Conservation (phyloP, 1,140 invertebrate species). For the Neodiprion pinetum region DNA sequence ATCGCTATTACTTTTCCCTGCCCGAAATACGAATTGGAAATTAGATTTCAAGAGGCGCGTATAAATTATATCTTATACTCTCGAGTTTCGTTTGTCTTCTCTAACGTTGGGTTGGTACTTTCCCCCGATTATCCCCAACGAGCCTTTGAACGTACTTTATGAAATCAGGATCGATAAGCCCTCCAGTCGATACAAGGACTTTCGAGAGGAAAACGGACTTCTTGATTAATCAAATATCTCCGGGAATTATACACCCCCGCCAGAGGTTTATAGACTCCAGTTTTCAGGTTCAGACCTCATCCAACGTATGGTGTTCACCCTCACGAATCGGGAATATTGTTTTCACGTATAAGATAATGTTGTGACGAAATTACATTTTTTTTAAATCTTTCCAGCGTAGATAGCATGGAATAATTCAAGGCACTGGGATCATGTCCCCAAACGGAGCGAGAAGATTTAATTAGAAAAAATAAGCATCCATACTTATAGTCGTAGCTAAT, state of each 20-base stretch:
- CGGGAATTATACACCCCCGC: no score
- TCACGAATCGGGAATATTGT: no score
- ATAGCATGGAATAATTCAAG: no score
- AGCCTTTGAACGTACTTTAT: neutral
- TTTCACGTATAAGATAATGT: no score
- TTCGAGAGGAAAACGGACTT: neutral
- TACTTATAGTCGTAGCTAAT: no score
- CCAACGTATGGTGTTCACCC: no score
- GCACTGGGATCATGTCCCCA: no score
- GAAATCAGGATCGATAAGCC: slow-evolving; percentile 3
- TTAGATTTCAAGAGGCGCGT: neutral
- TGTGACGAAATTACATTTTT: no score
- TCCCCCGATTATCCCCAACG: neutral
- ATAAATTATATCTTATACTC: neutral
- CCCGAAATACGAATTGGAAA: slow-evolving; percentile 5
- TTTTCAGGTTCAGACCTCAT: neutral
- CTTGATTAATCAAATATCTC: neutral
- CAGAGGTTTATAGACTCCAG: neutral
- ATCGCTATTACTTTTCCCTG: neutral
- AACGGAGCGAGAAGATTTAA: no score
- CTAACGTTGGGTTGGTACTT: neutral
- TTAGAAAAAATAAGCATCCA: no score
- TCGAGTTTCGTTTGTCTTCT: neutral
- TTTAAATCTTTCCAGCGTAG: no score
- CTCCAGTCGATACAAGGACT: neutral